Conservation (phyloP, 1,140 invertebrate genomes). For the Drosophila willistoni region DNA sequence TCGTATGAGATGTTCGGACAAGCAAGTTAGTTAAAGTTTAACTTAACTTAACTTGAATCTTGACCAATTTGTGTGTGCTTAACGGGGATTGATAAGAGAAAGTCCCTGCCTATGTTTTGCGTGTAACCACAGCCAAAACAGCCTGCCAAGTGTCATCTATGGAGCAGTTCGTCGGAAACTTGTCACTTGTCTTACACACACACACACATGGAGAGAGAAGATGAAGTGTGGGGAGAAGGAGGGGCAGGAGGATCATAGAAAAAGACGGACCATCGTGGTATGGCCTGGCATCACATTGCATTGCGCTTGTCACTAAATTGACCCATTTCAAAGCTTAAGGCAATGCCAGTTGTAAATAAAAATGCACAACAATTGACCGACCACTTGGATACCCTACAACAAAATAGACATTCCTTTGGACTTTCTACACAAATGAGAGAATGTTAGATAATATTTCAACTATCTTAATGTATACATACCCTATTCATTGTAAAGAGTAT, state of each 20-base stretch:
- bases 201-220: constrained; percentile 3
- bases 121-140: constrained; percentile 12
- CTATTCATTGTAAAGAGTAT: not conserved
- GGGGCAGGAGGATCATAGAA: not conserved
- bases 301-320: constrained; percentile 57
- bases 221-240: not conserved
- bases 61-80: constrained; percentile 19
- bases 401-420: no score
- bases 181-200: constrained; percentile 18
- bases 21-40: no score
- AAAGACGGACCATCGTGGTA: constrained; percentile 11
- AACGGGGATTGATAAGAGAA: constrained; percentile 18
- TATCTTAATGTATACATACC: not conserved
- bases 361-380: constrained; percentile 6
- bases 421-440: no score
- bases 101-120: constrained; percentile 18
- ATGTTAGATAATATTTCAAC: not conserved
- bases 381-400: not conserved
- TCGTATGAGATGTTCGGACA: no score
- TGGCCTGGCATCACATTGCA: constrained; percentile 29
- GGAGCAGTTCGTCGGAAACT: constrained; percentile 17
- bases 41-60: not conserved
- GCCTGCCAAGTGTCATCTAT: constrained; percentile 32
- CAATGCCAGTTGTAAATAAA: constrained; percentile 24
- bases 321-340: constrained; percentile 57